Conservation (phyloP, 64 coral and sea anemone genomes). For the Stichodactyla helianthus region DNA sequence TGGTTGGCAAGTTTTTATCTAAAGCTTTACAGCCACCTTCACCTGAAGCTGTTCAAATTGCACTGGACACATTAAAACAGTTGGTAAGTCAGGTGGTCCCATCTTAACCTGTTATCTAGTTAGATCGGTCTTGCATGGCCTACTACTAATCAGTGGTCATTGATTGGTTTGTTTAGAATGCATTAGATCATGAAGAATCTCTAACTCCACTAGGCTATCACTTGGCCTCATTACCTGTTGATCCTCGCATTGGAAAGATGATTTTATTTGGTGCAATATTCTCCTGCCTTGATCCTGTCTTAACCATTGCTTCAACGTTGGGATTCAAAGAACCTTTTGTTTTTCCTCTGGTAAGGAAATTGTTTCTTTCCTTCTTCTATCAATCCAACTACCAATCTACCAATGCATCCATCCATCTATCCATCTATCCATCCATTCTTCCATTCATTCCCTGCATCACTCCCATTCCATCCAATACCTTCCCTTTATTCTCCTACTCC, state of each 20-base stretch:
- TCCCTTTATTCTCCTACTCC: not conserved
- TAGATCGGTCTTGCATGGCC: too few species aligned
- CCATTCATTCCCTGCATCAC: not conserved
- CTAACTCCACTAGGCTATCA: slow-evolving; percentile 93
- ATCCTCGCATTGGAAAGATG: slow-evolving; percentile 95
- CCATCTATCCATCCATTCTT: not conserved
- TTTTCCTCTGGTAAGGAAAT: slow-evolving; percentile 66
- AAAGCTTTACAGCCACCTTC: slow-evolving; percentile 86
- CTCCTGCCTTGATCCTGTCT: slow-evolving; percentile 91
- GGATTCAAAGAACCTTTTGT: slow-evolving; percentile 97
- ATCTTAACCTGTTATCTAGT: too few species aligned
- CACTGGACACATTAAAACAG: slow-evolving; percentile 65
- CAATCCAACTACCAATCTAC: too few species aligned
- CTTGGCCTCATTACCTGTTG: slow-evolving; percentile 80
- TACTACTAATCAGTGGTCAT: not conserved
- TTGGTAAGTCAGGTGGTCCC: slow-evolving; percentile 33
- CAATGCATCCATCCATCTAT: not conserved
- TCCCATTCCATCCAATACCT: too few species aligned
- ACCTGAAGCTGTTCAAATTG: slow-evolving; percentile 63
- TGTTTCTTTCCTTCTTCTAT: not conserved
- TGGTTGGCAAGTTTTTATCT: slow-evolving; percentile 64
- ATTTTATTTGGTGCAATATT: slow-evolving; percentile 96
- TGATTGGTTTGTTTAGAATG: slow-evolving; percentile 49
- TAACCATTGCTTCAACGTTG: slow-evolving; percentile 84
- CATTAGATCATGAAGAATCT: slow-evolving; percentile 71